phyloP scores from a whole-genome alignment of 2,113 vertebrate genomes.

The Anhinga anhinga region DNA sequence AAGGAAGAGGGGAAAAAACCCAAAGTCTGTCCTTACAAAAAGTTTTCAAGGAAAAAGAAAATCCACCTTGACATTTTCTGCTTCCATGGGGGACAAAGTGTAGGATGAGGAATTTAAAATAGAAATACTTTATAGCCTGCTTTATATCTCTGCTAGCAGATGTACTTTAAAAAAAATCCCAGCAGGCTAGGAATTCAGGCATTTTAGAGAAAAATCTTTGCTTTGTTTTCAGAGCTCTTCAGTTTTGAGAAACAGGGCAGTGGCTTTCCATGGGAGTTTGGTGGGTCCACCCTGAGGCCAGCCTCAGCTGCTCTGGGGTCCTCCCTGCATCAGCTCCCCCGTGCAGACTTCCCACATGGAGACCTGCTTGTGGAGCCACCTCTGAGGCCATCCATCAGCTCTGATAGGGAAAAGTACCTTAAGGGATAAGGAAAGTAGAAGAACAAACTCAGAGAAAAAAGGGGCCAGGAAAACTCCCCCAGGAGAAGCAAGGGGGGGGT shows the following conservation, averaged over 20 bases:
- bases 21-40: neutral
- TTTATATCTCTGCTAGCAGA: neutral
- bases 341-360: accelerated
- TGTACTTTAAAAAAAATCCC: neutral
- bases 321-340: no score
- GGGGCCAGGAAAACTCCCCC: neutral
- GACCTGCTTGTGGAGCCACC: neutral
- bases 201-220: neutral
- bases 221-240: neutral
- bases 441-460: neutral
- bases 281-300: neutral
- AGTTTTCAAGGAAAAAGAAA: neutral
- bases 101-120: neutral
- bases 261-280: neutral
- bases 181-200: neutral
- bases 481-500: neutral
- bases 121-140: neutral
- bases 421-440: neutral
- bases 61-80: neutral
- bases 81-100: neutral
- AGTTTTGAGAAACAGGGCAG: neutral
- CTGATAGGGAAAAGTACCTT: neutral
- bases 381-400: neutral
- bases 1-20: neutral
- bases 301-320: neutral